phyloP scores from a whole-genome alignment of 2,888 invertebrate species.

The Eristalis tenax region DNA sequence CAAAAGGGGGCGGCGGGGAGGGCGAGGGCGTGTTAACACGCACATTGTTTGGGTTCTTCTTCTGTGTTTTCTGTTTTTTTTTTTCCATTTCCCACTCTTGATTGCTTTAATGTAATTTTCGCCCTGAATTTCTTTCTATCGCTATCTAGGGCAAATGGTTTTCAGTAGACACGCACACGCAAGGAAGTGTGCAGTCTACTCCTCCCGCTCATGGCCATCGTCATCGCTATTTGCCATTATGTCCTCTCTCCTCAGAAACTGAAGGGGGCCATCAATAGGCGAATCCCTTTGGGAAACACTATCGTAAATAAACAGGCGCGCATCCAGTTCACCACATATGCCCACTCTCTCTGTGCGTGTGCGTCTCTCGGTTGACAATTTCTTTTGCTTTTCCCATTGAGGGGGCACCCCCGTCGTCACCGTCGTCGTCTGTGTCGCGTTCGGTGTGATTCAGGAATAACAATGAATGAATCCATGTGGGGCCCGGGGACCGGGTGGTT shows the following conservation, averaged over 20 bases:
- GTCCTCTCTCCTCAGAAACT: no score
- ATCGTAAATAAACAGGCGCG: conserved; percentile 37
- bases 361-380: not conserved
- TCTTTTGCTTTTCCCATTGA: conserved; percentile 4
- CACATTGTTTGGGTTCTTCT: no score
- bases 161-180: not conserved
- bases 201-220: no score
- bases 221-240: no score
- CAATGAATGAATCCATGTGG: not conserved
- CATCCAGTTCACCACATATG: conserved; percentile 23
- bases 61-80: no score
- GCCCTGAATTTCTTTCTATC: conserved; percentile 10
- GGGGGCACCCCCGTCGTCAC: not conserved
- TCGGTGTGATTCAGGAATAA: not conserved
- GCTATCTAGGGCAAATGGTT: conserved; percentile 23
- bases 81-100: not conserved
- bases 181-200: not conserved
- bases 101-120: conserved; percentile 31
- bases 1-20: no score
- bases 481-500: no score
- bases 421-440: no score
- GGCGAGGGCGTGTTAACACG: no score
- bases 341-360: not conserved
- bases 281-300: conserved; percentile 18
- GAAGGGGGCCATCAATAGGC: not conserved